phyloP scores from a whole-genome alignment of 1,140 invertebrate species.

The Microplitis mediator region DNA sequence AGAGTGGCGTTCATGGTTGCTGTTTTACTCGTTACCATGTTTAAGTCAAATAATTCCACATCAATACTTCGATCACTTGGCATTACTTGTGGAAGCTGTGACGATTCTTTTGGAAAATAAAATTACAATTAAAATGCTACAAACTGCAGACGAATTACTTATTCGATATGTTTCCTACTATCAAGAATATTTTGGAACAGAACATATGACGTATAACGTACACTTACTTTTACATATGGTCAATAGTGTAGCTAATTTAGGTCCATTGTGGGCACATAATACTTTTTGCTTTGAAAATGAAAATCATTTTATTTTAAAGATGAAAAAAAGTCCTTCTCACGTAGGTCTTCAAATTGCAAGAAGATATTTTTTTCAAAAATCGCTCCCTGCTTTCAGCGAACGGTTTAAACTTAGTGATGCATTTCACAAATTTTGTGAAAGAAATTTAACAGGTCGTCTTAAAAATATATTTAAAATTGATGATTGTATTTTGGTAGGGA shows the following conservation, averaged over 20 bases:
- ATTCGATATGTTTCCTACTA: not conserved
- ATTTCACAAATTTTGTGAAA: not conserved
- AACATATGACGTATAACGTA: conserved; percentile 13
- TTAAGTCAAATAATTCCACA: not conserved
- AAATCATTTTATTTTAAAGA: conserved; percentile 4
- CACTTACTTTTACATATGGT: conserved; percentile 12
- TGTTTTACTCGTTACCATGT: conserved; percentile 13
- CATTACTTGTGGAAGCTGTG: not conserved
- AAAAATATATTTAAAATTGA: not conserved
- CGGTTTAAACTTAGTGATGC: not conserved
- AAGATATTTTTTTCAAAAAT: conserved; percentile 12
- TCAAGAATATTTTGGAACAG: conserved; percentile 11
- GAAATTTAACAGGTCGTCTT: not conserved
- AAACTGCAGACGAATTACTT: not conserved
- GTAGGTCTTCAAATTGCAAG: not conserved
- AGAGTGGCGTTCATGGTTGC: conserved; percentile 20
- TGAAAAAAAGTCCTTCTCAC: conserved; percentile 9
- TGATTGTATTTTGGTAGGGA: not conserved
- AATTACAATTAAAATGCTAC: too few species aligned
- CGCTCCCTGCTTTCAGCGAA: not conserved
- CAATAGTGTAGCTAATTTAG: conserved; percentile 8
- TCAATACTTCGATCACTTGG: conserved; percentile 11
- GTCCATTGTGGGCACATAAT: conserved; percentile 13
- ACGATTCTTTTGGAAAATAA: too few species aligned
- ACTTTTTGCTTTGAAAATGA: conserved; percentile 15